Percentiles rank a stretch among this genome's conserved stretches.
phyloP scores from a whole-genome alignment of 1,140 invertebrate species.

The Drosophila ambigua region DNA sequence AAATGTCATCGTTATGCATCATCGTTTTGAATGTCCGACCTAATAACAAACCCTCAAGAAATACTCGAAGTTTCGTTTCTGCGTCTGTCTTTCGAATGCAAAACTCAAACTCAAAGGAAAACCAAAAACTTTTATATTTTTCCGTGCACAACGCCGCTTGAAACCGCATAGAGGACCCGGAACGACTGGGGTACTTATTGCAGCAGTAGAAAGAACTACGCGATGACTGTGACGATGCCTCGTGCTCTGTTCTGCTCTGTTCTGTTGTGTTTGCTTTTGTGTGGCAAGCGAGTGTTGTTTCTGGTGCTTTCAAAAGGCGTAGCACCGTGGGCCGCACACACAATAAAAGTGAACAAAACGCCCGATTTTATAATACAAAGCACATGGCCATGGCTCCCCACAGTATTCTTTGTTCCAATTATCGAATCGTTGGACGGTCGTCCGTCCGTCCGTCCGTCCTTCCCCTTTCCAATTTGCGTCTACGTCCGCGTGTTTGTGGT shows the following conservation, averaged over 20 bases:
- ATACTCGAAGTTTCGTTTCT: too few relatives aligned
- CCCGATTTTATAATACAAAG: background rate
- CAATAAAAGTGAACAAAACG: background rate
- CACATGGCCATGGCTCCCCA: constrained; percentile 12
- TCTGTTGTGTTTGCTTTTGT: constrained; percentile 29
- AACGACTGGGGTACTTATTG: constrained; percentile 11
- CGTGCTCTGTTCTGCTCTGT: constrained; percentile 19
- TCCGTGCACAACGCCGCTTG: constrained; percentile 8
- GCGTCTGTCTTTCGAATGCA: too few relatives aligned
- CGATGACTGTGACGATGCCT: constrained; percentile 14
- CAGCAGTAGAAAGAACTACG: constrained; percentile 1
- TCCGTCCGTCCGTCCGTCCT: constrained; percentile 11
- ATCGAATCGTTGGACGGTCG: constrained; percentile 26
- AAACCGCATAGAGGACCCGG: constrained; percentile 39
- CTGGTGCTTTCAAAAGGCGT: constrained; percentile 15
- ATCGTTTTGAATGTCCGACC: too few relatives aligned
- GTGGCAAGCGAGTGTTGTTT: constrained; percentile 23
- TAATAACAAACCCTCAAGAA: too few relatives aligned
- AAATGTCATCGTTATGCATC: too few relatives aligned
- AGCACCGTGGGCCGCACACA: constrained; percentile 20
- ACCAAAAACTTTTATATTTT: too few relatives aligned
- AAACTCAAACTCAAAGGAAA: too few relatives aligned
- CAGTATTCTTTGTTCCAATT: constrained; percentile 41
- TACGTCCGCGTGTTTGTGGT: constrained; percentile 52
- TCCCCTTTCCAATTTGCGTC: constrained; percentile 44